Conservation (phyloP, 2,888 invertebrate genomes). For the Eudemis profundana region DNA sequence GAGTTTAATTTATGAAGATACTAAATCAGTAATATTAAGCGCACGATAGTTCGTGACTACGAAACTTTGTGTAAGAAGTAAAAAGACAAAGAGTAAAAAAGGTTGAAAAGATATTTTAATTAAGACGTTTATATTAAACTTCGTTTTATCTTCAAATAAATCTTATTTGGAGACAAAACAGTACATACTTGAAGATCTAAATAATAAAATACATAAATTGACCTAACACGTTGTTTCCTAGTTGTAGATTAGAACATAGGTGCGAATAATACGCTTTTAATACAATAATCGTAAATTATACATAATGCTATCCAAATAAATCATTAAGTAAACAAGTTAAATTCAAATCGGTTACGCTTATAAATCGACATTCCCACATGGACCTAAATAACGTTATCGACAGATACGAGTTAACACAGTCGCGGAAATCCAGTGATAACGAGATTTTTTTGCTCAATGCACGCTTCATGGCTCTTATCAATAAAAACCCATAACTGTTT, state of each 20-base stretch:
- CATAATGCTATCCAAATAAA: too few relatives aligned
- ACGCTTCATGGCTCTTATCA: conserved; percentile 18
- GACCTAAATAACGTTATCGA: conserved; percentile 24
- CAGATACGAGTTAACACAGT: conserved; percentile 27
- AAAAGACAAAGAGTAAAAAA: neutral
- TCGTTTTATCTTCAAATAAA: too few relatives aligned
- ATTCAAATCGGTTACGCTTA: neutral
- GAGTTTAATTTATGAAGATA: conserved; percentile 30
- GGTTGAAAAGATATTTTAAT: too few relatives aligned
- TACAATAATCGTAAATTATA: too few relatives aligned
- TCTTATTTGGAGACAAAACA: too few relatives aligned
- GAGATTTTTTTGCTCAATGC: conserved; percentile 32
- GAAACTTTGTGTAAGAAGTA: neutral
- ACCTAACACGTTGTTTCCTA: too few relatives aligned
- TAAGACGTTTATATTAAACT: too few relatives aligned
- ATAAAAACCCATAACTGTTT: conserved; percentile 6
- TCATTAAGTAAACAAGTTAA: neutral
- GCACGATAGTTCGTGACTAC: conserved; percentile 16
- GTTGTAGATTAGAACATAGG: too few relatives aligned
- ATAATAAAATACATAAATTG: too few relatives aligned
- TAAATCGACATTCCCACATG: conserved; percentile 31
- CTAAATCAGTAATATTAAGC: conserved; percentile 13
- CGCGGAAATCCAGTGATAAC: conserved; percentile 29
- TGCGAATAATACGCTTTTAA: too few relatives aligned
- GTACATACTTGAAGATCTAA: too few relatives aligned